Conservation (phyloP, 2,888 invertebrate genomes). For the Scaeva pyrastri region DNA sequence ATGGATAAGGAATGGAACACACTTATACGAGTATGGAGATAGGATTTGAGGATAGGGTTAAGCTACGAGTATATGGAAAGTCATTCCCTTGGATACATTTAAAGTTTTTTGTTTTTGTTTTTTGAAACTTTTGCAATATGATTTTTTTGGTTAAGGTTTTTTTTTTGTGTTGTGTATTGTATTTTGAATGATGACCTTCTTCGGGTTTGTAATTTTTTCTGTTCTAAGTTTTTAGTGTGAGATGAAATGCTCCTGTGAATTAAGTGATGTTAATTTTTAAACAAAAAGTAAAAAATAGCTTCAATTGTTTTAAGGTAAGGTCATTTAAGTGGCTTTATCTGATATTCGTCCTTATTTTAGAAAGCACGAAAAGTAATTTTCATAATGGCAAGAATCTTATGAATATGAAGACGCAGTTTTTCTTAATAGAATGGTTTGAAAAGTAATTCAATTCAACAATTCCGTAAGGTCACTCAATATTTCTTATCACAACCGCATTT, state of each 20-base stretch:
- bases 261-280: not conserved
- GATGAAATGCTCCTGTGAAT: not conserved
- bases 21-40: not conserved
- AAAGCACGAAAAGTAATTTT: too few relatives aligned
- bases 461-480: too few relatives aligned
- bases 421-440: too few relatives aligned
- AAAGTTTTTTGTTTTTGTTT: constrained; percentile 12
- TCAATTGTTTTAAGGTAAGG: too few relatives aligned
- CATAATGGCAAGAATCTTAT: too few relatives aligned
- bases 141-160: constrained; percentile 25
- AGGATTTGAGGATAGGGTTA: constrained; percentile 18
- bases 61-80: constrained; percentile 14
- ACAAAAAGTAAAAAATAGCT: not conserved
- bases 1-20: constrained; percentile 15
- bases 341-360: too few relatives aligned
- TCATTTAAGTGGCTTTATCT: too few relatives aligned
- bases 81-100: constrained; percentile 25
- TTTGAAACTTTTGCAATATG: not conserved
- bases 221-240: not conserved
- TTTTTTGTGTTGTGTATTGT: too few relatives aligned
- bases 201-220: not conserved
- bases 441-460: too few relatives aligned
- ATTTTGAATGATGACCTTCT: constrained; percentile 38
- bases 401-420: too few relatives aligned
- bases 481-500: too few relatives aligned